These are phyloP conservation scores for Umimayanthus kanabou DNA, from an alignment of 92 coral and sea anemone species.

Conservation along the genomic window DNA sequence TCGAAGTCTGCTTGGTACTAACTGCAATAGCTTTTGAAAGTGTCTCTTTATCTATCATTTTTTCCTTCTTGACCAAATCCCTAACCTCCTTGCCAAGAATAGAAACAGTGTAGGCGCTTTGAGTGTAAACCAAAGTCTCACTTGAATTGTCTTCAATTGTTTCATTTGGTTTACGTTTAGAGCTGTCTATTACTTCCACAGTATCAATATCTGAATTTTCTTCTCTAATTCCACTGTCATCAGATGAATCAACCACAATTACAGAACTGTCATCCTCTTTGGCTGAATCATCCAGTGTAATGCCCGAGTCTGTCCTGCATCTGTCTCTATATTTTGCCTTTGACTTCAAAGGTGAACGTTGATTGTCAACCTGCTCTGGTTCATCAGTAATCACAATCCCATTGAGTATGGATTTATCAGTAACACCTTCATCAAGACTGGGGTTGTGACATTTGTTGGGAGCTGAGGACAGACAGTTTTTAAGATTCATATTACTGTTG, in stretches of 20 bases:
- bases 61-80: conserved; percentile 12
- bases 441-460: background rate
- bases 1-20: too few species aligned
- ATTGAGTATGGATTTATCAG: background rate
- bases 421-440: background rate
- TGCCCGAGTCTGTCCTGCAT: conserved; percentile 15
- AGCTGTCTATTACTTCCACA: background rate
- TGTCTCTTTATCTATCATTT: background rate
- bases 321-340: background rate
- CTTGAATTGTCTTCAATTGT: background rate
- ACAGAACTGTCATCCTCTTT: conserved; percentile 9
- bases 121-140: background rate
- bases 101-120: background rate
- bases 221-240: background rate
- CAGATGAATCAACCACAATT: background rate
- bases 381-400: background rate
- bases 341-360: background rate
- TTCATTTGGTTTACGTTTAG: background rate
- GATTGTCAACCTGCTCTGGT: background rate
- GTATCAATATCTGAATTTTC: background rate
- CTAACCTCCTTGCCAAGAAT: conserved; percentile 12
- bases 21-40: background rate
- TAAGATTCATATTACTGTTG: background rate
- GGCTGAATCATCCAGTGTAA: background rate
- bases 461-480: background rate